Evolutionary conservation across 1,140 invertebrate species (phyloP).

Genomic region (Eueides isabella): DNA sequence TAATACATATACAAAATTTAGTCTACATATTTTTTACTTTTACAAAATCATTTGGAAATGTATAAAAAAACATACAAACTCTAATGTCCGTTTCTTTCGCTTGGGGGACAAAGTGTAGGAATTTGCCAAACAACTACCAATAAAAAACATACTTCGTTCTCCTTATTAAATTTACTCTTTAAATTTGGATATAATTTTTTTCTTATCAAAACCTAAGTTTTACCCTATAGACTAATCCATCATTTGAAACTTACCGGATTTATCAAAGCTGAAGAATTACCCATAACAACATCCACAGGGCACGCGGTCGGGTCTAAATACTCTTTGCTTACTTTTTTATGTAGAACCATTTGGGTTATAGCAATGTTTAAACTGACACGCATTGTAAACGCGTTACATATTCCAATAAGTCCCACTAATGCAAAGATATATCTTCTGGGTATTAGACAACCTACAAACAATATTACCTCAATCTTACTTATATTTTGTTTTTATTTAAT

Average conservation of each 20-base stretch:
- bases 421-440: constrained; percentile 89
- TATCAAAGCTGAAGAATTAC: constrained; percentile 36
- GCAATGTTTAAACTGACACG: constrained; percentile 92
- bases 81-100: too few relatives aligned
- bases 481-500: background rate
- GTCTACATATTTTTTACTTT: too few relatives aligned
- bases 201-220: too few relatives aligned
- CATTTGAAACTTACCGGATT: constrained; percentile 48
- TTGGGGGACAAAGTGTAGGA: too few relatives aligned
- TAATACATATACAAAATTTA: too few relatives aligned
- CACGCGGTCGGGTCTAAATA: constrained; percentile 51
- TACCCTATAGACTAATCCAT: too few relatives aligned
- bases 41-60: too few relatives aligned
- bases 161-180: too few relatives aligned
- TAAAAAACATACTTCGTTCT: too few relatives aligned
- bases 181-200: too few relatives aligned
- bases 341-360: constrained; percentile 92
- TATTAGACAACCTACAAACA: constrained; percentile 82
- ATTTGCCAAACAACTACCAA: too few relatives aligned
- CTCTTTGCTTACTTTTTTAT: constrained; percentile 28
- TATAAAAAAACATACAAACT: too few relatives aligned
- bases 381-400: constrained; percentile 93
- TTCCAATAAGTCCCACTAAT: constrained; percentile 90
- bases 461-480: background rate
- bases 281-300: constrained; percentile 42